Base-by-base conservation (phyloP, 2,888 invertebrate species). In the Thalpophila matura region DNA sequence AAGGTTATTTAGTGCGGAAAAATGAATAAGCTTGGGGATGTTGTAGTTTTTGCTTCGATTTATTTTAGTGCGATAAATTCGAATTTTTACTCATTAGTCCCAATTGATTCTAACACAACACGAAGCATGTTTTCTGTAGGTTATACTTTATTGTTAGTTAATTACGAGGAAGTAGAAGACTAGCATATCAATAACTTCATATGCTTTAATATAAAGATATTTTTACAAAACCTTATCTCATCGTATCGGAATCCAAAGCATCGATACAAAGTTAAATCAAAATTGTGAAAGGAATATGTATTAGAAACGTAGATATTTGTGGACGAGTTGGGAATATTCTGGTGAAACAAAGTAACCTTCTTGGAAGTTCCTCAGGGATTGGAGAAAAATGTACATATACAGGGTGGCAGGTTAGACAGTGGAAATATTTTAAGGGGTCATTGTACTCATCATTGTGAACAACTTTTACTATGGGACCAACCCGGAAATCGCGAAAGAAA, bases 1-100 rank as follows among this genome's bases (percentile, higher is more conserved):
- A 40, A 22, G 59, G 40, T 79, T 79, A 67, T 77, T 72, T 74
- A 61, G 35, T 68, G 54, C 47, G 54, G 49, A 58, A 49, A 33
- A 56, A 76, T 65, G 70, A 70, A 74, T 76, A 54, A 50, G 50
- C 57, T 49, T 35, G 49, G 20, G 22, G 33, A 35, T 33, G 31
- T 37, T 33, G 33, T 66, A 59, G 50, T 47, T 59, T 35, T 26
- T 20, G 16, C 2, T 42, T 27, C 35, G n/a, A 47, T 53, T 60
- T 31, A 38, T 40, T 18, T 43, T 22, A 22, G 18, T 12, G 55
- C 26, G 26, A 40, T 16, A 1, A 5, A 20, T 16, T 20, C 1
- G 5, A 22, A 18, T 46, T 26, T 46, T 10, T 27, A 3, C 27
- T 12, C 14, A n/a, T n/a, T n/a, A n/a, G 1, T 18, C 9, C 4